A percentile compares a stretch with the other conserved stretches of the same genome.
Evolutionary conservation across 2,797 vertebrate species (phyloP).

Genomic region (Loriculus beryllinus): DNA sequence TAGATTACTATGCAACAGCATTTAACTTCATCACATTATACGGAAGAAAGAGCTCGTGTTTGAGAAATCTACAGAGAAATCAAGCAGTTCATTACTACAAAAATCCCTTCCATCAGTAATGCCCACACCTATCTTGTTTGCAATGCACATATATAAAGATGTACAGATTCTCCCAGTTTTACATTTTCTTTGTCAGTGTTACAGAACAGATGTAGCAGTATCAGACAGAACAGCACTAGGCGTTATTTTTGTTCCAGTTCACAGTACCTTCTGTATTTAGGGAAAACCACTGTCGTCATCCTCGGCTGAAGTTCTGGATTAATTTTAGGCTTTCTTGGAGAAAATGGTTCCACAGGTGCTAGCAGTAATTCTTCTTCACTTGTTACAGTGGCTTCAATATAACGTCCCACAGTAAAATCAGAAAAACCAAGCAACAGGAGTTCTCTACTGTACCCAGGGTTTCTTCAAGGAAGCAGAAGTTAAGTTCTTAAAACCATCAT

Average conservation of each 20-base stretch:
- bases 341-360: conserved; percentile 75
- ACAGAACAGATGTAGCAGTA: neutral
- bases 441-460: conserved; percentile 83
- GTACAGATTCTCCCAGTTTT: neutral
- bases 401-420: conserved; percentile 85
- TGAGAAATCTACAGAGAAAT: neutral
- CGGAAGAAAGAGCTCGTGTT: neutral
- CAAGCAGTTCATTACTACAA: neutral
- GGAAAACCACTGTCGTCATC: conserved; percentile 56
- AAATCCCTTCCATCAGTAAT: neutral
- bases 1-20: neutral
- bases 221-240: neutral
- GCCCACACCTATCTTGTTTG: neutral
- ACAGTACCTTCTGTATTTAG: conserved; percentile 68
- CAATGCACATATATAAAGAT: neutral
- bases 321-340: conserved; percentile 33
- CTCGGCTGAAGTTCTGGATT: neutral
- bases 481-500: neutral
- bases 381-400: conserved; percentile 81
- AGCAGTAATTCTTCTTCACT: conserved; percentile 81
- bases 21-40: neutral
- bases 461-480: conserved; percentile 72
- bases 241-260: neutral
- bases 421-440: conserved; percentile 89
- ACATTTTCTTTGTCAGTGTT: neutral